A percentile compares a stretch with the other conserved stretches of the same genome.
phyloP scores from a whole-genome alignment of 2,113 vertebrate genomes.

The Rhabdomys dilectus region DNA sequence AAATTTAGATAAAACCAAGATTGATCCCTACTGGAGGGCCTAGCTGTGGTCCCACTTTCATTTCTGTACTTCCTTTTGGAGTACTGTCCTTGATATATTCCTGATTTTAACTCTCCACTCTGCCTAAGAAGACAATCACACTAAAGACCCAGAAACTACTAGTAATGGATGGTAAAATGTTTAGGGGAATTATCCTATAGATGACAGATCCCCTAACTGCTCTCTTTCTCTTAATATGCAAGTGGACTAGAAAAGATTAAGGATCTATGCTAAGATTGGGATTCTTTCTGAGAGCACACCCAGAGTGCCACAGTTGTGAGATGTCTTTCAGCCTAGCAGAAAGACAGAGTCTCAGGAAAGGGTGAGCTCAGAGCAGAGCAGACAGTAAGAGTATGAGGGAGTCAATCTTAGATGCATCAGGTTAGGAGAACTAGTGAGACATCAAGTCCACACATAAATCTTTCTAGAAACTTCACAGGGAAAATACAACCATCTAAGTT shows the following conservation, averaged over 20 bases:
- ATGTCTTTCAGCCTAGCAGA: background rate
- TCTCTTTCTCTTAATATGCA: background rate
- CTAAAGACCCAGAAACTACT: background rate
- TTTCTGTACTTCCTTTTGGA: background rate
- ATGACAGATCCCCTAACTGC: no score
- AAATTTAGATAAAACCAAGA: background rate
- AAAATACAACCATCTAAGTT: background rate
- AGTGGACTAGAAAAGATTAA: background rate
- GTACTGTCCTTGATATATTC: background rate
- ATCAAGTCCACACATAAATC: accelerated
- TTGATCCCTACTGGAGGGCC: background rate
- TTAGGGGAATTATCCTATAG: background rate
- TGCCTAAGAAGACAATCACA: background rate
- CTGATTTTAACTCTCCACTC: background rate
- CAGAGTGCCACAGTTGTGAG: background rate
- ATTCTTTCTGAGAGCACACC: background rate
- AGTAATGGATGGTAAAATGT: background rate
- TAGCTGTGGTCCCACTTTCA: background rate
- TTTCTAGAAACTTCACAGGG: no score
- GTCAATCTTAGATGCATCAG: no score
- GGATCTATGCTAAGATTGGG: background rate
- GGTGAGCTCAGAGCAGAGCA: background rate
- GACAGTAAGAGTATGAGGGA: background rate
- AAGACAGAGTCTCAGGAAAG: background rate
- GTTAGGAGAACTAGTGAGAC: no score